These are phyloP conservation scores for Prunella himalayana DNA, from an alignment of 2,113 vertebrate species.

Conservation along the genomic window DNA sequence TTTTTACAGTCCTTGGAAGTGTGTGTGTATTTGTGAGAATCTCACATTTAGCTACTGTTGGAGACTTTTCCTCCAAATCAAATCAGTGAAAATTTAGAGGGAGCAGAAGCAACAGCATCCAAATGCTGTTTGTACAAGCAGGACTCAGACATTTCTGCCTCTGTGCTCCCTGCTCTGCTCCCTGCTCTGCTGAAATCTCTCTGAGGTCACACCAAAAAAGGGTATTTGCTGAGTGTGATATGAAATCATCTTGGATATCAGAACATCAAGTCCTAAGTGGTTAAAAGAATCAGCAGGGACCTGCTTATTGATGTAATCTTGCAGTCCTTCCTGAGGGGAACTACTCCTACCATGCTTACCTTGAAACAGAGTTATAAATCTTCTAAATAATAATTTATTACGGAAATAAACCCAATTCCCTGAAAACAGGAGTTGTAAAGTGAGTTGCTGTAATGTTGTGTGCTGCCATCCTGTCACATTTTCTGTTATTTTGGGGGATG, in stretches of 20 bases:
- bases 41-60: background rate
- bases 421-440: background rate
- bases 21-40: background rate
- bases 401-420: background rate
- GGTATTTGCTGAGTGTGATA: background rate
- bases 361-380: background rate
- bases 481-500: background rate
- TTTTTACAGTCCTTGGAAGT: background rate
- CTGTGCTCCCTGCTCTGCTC: background rate
- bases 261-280: background rate
- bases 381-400: background rate
- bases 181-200: background rate
- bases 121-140: background rate
- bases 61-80: background rate
- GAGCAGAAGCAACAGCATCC: background rate
- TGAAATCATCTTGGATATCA: background rate
- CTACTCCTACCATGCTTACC: background rate
- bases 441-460: background rate
- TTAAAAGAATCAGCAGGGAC: background rate
- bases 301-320: background rate
- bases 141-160: background rate
- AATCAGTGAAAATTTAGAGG: background rate
- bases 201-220: background rate
- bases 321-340: background rate
- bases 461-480: background rate